Conservation (phyloP, 2,113 vertebrate species). For the Chaetodon trifascialis region DNA sequence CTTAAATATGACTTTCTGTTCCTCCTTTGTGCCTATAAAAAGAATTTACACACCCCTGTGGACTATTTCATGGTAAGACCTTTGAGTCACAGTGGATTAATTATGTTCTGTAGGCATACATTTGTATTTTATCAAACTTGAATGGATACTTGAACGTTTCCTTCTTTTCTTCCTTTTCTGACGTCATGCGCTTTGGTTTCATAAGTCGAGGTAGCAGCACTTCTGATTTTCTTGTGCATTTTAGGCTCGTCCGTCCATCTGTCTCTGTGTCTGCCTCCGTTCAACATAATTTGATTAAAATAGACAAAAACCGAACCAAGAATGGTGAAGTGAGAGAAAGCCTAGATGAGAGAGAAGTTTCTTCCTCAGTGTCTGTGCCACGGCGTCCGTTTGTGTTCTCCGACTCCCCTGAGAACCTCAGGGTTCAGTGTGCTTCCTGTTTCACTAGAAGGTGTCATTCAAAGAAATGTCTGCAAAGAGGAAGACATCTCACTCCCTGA, state of each 20-base stretch:
- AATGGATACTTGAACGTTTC: too few species aligned
- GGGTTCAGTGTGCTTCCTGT: constrained; percentile 1
- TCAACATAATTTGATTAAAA: neutral
- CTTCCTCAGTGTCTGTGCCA: constrained; percentile 9
- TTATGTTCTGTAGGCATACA: too few species aligned
- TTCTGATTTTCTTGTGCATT: neutral
- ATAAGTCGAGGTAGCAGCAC: neutral
- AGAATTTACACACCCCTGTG: accelerated
- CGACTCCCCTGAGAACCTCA: neutral
- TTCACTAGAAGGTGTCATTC: constrained; percentile 16
- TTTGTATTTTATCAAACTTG: too few species aligned
- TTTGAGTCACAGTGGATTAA: neutral
- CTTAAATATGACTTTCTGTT: constrained; percentile 9
- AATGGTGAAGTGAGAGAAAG: neutral
- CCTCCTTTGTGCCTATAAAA: neutral
- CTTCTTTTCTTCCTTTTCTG: neutral
- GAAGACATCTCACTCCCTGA: neutral
- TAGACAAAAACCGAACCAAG: neutral
- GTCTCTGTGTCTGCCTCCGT: neutral
- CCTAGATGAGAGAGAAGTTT: constrained; percentile 19
- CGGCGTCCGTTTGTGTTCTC: constrained; percentile 16
- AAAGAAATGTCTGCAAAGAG: neutral
- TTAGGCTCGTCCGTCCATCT: neutral
- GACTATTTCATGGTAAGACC: neutral
- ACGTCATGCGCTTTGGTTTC: neutral